Evolutionary conservation across 2,888 invertebrate genomes (phyloP).

Genomic region (Brenthis ino): DNA sequence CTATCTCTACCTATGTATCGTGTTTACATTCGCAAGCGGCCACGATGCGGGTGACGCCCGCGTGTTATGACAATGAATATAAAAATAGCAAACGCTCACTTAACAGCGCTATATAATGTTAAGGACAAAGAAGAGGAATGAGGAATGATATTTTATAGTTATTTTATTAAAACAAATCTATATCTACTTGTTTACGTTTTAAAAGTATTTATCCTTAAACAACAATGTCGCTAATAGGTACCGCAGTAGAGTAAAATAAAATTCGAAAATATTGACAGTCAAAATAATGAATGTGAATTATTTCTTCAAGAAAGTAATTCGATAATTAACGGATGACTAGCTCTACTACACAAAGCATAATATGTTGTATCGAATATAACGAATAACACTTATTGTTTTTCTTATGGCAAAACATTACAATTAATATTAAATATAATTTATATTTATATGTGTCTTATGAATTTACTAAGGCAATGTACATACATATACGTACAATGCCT

Average conservation of each 20-base stretch:
- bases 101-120: constrained; percentile 32
- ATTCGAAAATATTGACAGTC: too few species aligned
- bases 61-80: constrained; percentile 66
- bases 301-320: too few species aligned
- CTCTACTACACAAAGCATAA: too few species aligned
- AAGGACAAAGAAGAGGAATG: constrained; percentile 16
- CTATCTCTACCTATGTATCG: constrained; percentile 55
- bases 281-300: too few species aligned
- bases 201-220: background rate
- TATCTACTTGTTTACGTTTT: background rate
- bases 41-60: constrained; percentile 59
- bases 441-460: too few species aligned
- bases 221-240: background rate
- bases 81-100: constrained; percentile 58
- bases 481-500: too few species aligned
- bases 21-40: constrained; percentile 46
- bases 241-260: background rate
- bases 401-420: too few species aligned
- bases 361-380: too few species aligned
- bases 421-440: too few species aligned
- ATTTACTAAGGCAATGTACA: too few species aligned
- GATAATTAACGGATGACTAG: too few species aligned
- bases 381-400: too few species aligned
- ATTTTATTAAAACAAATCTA: constrained; percentile 2
- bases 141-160: background rate